phyloP scores from a whole-genome alignment of 2,797 vertebrate species.

The Euthynnus affinis region DNA sequence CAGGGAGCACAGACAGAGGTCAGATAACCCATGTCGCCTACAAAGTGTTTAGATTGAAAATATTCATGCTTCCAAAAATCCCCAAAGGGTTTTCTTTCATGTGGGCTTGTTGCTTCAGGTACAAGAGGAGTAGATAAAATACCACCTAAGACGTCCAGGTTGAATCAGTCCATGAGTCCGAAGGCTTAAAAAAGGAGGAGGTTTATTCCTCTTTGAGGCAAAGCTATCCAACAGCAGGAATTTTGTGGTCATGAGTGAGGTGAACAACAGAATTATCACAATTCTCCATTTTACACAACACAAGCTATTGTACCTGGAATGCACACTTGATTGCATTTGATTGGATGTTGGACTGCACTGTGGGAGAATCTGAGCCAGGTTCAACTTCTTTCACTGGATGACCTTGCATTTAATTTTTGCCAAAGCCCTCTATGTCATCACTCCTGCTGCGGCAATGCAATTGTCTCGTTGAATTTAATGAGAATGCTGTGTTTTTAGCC shows the following conservation, averaged over 20 bases:
- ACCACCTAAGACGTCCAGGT: conserved; percentile 1
- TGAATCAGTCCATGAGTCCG: background rate
- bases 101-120: conserved; percentile 16
- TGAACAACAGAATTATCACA: conserved; percentile 15
- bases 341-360: conserved; percentile 29
- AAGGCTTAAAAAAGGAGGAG: conserved; percentile 17
- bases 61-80: background rate
- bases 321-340: conserved; percentile 17
- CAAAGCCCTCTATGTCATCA: conserved; percentile 13
- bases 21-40: conserved; percentile 10
- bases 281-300: background rate
- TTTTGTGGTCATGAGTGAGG: conserved; percentile 4
- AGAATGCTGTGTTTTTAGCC: conserved; percentile 51
- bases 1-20: conserved; percentile 30
- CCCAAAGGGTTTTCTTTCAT: background rate
- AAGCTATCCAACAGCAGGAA: background rate
- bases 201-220: conserved; percentile 17
- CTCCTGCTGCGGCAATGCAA: conserved; percentile 45
- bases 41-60: conserved; percentile 32
- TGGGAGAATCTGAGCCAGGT: conserved; percentile 38
- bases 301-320: background rate
- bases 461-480: conserved; percentile 60
- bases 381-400: conserved; percentile 16
- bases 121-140: conserved; percentile 9
- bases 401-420: background rate